Conservation (phyloP, 2,113 vertebrate species). For the Etia nguti region DNA sequence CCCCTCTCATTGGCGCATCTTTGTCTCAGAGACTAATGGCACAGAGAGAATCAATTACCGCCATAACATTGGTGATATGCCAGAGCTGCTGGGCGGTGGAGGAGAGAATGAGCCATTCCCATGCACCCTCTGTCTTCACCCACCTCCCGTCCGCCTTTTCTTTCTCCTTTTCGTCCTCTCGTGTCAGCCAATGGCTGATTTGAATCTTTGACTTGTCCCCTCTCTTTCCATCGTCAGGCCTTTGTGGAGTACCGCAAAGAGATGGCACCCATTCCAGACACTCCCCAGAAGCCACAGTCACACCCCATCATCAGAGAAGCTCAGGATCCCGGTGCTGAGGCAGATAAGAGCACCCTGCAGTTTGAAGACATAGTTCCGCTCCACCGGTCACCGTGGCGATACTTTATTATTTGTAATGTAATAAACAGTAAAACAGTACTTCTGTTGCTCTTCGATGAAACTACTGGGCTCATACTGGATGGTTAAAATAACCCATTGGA, state of each 20-base stretch:
- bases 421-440: neutral
- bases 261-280: conserved; percentile 59
- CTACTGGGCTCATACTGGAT: neutral
- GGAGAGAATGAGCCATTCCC: conserved; percentile 46
- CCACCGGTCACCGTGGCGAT: neutral
- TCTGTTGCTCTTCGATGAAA: neutral
- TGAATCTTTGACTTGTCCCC: conserved; percentile 28
- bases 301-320: conserved; percentile 53
- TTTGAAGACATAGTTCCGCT: conserved; percentile 12
- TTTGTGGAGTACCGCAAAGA: conserved; percentile 53
- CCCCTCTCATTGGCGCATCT: conserved; percentile 84
- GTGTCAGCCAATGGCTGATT: conserved; percentile 21
- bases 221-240: conserved; percentile 40
- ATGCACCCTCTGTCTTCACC: conserved; percentile 19
- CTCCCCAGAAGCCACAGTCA: conserved; percentile 59
- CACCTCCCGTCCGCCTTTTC: neutral
- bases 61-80: conserved; percentile 84
- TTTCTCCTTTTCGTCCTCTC: conserved; percentile 1
- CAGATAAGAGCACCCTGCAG: conserved; percentile 25
- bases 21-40: conserved; percentile 87
- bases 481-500: neutral
- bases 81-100: conserved; percentile 64
- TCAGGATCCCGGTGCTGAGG: conserved; percentile 17
- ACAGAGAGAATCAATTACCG: conserved; percentile 94
- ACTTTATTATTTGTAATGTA: neutral